A percentile compares a stretch with the other conserved stretches of the same genome.
phyloP scores from a whole-genome alignment of 2,797 vertebrate genomes.

The Argya squamiceps region DNA sequence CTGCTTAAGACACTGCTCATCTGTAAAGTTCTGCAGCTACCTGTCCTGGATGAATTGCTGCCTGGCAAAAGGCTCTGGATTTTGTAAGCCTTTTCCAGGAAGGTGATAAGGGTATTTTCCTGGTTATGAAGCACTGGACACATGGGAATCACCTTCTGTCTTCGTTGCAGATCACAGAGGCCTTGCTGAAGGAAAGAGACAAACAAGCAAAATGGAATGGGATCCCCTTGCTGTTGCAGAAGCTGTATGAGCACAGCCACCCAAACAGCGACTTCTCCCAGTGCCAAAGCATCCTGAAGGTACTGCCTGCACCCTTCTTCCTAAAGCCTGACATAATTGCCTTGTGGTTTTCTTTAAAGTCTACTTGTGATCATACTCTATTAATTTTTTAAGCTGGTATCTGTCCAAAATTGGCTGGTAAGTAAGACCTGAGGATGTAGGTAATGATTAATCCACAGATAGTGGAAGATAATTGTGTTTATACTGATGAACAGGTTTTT shows the following conservation, averaged over 20 bases:
- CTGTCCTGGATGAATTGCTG: not conserved
- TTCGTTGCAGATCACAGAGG: slow-evolving; percentile 84
- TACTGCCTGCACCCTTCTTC: slow-evolving; percentile 45
- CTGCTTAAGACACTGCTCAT: not conserved
- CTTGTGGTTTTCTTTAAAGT: not conserved
- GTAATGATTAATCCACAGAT: not conserved
- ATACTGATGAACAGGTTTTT: not conserved
- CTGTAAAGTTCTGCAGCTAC: not conserved
- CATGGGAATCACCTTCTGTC: not conserved
- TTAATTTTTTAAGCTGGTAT: not conserved
- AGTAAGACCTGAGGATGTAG: not conserved
- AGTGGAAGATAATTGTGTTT: not conserved
- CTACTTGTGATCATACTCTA: not conserved
- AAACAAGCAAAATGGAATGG: slow-evolving; percentile 95
- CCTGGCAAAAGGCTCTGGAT: not conserved
- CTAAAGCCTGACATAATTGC: not conserved
- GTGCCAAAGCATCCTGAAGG: slow-evolving; percentile 94
- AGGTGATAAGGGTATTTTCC: not conserved
- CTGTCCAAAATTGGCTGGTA: not conserved
- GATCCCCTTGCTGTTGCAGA: slow-evolving; percentile 91
- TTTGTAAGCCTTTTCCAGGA: not conserved
- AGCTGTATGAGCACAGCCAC: slow-evolving; percentile 90
- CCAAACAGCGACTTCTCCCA: slow-evolving; percentile 93
- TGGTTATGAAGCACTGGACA: not conserved
- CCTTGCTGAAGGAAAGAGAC: slow-evolving; percentile 91